Conservation (phyloP, 2,113 vertebrate species). For the Saimiri boliviensis region DNA sequence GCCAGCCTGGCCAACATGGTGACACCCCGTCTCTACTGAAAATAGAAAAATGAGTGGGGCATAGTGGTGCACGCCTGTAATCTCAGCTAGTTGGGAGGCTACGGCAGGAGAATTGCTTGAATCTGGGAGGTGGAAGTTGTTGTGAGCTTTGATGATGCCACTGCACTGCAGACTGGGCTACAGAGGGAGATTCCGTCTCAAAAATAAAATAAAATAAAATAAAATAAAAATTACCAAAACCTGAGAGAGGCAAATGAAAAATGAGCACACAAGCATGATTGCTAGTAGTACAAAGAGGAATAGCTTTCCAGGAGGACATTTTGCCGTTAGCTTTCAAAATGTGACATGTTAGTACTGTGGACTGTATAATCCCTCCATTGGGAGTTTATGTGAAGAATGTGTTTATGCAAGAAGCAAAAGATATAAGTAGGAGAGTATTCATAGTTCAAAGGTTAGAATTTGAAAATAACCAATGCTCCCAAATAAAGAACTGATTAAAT, state of each 20-base stretch:
- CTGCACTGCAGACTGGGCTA: no score
- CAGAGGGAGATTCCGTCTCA: no score
- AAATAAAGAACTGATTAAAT: background rate
- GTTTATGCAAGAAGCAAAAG: background rate
- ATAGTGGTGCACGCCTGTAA: no score
- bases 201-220: no score
- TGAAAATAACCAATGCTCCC: background rate
- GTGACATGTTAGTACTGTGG: background rate
- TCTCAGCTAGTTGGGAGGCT: no score
- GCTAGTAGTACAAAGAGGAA: background rate
- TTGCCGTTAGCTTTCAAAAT: background rate
- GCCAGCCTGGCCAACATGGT: no score
- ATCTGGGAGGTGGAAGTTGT: no score
- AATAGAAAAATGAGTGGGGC: no score
- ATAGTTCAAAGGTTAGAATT: background rate
- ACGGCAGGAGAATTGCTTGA: no score
- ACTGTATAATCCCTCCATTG: background rate
- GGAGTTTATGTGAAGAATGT: background rate
- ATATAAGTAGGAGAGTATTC: background rate
- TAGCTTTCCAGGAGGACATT: background rate
- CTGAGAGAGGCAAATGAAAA: background rate
- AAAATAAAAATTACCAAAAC: background rate
- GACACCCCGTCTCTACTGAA: no score
- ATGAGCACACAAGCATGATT: background rate
- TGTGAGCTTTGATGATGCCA: accelerated